Conservation (phyloP, 2,888 invertebrate genomes). For the Trisateles emortualis region DNA sequence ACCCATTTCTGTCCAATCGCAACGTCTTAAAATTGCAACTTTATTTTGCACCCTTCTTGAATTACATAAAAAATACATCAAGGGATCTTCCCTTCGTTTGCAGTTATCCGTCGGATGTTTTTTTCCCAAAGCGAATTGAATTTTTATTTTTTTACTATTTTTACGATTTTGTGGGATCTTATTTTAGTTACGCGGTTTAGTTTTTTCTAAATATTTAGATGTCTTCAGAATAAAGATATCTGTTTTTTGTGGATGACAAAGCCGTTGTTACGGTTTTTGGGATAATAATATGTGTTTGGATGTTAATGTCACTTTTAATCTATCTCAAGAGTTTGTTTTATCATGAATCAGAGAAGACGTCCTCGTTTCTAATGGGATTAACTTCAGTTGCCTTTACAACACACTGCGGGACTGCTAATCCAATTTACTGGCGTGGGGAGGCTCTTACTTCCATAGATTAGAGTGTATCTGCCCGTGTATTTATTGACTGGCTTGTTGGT, state of each 20-base stretch:
- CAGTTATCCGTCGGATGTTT: slow-evolving; percentile 55
- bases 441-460: not conserved
- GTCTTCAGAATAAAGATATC: slow-evolving; percentile 26
- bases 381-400: not conserved
- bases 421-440: slow-evolving; percentile 1
- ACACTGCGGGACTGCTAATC: slow-evolving; percentile 5
- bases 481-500: too few relatives aligned
- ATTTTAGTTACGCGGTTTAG: slow-evolving; percentile 33
- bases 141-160: slow-evolving; percentile 50
- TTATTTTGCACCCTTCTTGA: slow-evolving; percentile 63
- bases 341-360: slow-evolving; percentile 1
- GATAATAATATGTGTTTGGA: slow-evolving; percentile 22
- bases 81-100: slow-evolving; percentile 56
- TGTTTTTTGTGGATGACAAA: slow-evolving; percentile 23
- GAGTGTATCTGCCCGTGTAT: not conserved
- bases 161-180: slow-evolving; percentile 42
- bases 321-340: not conserved
- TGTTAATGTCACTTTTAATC: slow-evolving; percentile 9
- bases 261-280: slow-evolving; percentile 32
- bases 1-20: slow-evolving; percentile 65
- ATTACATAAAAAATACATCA: slow-evolving; percentile 71
- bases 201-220: slow-evolving; percentile 28
- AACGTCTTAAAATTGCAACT: slow-evolving; percentile 66
- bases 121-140: slow-evolving; percentile 45
- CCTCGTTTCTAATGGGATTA: slow-evolving; percentile 1